A percentile compares a stretch with the other conserved stretches of the same genome.
These are phyloP conservation scores for Polypedilum vanderplanki DNA, from an alignment of 1,140 invertebrate species.

Conservation along the genomic window DNA sequence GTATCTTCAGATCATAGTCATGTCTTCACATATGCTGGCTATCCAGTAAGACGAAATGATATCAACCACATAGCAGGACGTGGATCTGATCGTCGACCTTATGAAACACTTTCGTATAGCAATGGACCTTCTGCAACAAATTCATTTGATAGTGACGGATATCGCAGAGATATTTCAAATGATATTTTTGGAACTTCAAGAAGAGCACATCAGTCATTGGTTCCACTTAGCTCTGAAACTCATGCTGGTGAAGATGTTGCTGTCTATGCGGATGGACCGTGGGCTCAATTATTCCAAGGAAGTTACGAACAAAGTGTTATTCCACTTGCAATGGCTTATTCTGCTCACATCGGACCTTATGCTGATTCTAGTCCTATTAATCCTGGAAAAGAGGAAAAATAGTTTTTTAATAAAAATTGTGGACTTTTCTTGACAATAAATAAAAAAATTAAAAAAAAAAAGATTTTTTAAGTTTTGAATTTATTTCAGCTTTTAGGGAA, in stretches of 20 bases:
- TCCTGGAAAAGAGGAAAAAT: too few species aligned
- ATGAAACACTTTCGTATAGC: slow-evolving; percentile 57
- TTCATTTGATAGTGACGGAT: slow-evolving; percentile 33
- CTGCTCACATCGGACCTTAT: slow-evolving; percentile 51
- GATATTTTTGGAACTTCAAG: neutral
- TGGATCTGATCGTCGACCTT: slow-evolving; percentile 48
- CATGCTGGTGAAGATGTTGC: slow-evolving; percentile 56
- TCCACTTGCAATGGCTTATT: slow-evolving; percentile 60
- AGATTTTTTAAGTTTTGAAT: too few species aligned
- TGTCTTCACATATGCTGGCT: slow-evolving; percentile 60
- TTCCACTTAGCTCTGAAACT: slow-evolving; percentile 46
- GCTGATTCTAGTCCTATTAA: too few species aligned
- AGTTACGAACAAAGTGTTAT: slow-evolving; percentile 64
- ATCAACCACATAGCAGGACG: slow-evolving; percentile 46
- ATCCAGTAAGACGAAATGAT: slow-evolving; percentile 46
- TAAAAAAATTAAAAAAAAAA: too few species aligned
- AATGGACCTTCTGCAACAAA: slow-evolving; percentile 53
- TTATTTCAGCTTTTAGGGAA: too few species aligned
- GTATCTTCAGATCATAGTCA: slow-evolving; percentile 64
- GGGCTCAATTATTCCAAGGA: slow-evolving; percentile 54
- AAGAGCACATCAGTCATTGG: slow-evolving; percentile 30
- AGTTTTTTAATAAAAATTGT: too few species aligned
- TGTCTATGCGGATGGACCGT: slow-evolving; percentile 54
- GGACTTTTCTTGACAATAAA: too few species aligned
- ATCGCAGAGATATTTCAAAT: too few species aligned